Conservation (phyloP, 1,140 invertebrate species). For the Drosophila sp. region DNA sequence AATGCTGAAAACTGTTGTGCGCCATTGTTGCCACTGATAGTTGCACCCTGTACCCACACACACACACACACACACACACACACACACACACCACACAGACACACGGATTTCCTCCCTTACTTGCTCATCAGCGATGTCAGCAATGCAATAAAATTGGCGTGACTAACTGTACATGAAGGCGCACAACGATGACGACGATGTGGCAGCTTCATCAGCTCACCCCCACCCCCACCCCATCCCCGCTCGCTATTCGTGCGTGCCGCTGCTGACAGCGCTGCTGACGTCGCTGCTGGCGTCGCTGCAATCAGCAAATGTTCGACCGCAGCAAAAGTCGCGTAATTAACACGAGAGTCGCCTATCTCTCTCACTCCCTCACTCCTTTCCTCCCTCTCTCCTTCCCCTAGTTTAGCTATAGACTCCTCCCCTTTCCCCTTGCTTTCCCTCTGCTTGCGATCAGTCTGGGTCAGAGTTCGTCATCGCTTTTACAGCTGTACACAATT, state of each 20-base stretch:
- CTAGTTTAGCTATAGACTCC: too few species aligned
- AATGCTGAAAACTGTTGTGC: slow-evolving; percentile 74
- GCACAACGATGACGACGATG: not conserved
- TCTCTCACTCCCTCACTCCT: too few species aligned
- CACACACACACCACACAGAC: slow-evolving; percentile 23
- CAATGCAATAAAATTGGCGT: slow-evolving; percentile 80
- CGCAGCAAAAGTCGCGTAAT: slow-evolving; percentile 80
- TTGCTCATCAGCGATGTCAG: slow-evolving; percentile 49
- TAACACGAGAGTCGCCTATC: slow-evolving; percentile 53
- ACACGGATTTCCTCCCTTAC: slow-evolving; percentile 4
- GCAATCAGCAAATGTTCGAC: slow-evolving; percentile 80
- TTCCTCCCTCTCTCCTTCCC: too few species aligned
- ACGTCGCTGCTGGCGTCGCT: slow-evolving; percentile 37
- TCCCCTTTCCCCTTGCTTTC: not conserved
- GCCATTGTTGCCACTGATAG: slow-evolving; percentile 79
- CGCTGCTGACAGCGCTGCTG: slow-evolving; percentile 59
- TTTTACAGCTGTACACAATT: slow-evolving; percentile 56
- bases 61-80: slow-evolving; percentile 20
- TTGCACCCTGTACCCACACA: slow-evolving; percentile 31
- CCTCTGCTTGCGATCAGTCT: not conserved
- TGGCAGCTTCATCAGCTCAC: not conserved
- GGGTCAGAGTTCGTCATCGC: slow-evolving; percentile 10
- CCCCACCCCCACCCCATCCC: not conserved
- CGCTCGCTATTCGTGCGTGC: slow-evolving; percentile 69
- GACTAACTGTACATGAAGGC: slow-evolving; percentile 60